Percentiles rank a stretch among this genome's conserved stretches.
These are phyloP conservation scores for Agapostemon virescens DNA, from an alignment of 2,888 invertebrate genomes.

Conservation along the genomic window DNA sequence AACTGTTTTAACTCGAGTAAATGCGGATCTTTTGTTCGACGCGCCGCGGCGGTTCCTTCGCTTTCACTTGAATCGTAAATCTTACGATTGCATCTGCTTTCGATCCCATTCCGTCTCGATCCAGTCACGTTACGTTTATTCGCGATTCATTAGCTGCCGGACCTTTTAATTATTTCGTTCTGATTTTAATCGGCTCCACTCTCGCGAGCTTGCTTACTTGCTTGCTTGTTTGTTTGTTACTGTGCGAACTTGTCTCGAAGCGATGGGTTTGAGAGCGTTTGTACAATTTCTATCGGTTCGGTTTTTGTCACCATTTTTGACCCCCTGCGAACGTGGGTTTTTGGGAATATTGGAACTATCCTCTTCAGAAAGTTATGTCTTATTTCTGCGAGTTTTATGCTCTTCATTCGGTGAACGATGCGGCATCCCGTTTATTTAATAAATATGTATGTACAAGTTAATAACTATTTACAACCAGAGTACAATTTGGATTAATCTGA, in stretches of 20 bases:
- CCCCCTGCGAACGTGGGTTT: no score
- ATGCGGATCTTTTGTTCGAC: background rate
- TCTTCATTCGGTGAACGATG: no score
- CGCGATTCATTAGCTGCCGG: background rate
- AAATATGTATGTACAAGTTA: no score
- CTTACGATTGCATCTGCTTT: background rate
- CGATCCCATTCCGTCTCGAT: background rate
- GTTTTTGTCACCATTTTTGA: no score
- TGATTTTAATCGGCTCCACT: background rate
- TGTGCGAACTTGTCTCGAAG: background rate
- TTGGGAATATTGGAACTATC: no score
- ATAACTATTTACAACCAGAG: no score
- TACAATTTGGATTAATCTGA: no score
- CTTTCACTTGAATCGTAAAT: background rate
- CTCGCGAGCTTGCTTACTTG: background rate
- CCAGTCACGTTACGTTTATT: background rate
- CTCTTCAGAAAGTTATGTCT: no score
- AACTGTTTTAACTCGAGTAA: background rate
- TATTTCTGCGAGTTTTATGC: no score
- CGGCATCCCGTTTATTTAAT: no score
- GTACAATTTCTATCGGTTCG: no score
- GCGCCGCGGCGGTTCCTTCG: background rate
- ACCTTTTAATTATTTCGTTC: background rate
- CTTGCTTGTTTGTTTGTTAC: no score
- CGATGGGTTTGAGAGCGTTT: background rate